phyloP scores from a whole-genome alignment of 2,888 invertebrate genomes.

The Microctonus hyperodae region DNA sequence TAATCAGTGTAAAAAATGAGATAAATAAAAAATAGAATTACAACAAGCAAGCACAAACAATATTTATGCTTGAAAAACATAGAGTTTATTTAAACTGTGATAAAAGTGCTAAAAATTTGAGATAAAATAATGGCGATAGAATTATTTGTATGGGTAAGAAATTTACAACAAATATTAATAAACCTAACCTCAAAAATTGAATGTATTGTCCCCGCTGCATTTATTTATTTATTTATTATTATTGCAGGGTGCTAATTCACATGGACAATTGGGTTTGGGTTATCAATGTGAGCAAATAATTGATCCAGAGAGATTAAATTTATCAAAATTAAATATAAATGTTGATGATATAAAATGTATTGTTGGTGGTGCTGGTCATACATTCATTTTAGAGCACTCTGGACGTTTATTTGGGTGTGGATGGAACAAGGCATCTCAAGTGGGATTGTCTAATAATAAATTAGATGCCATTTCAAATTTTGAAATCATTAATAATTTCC shows the following conservation, averaged over 20 bases:
- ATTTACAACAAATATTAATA: not conserved
- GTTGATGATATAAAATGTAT: conserved; percentile 69
- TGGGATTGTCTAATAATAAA: conserved; percentile 65
- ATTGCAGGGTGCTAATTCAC: conserved; percentile 81
- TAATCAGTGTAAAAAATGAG: too few species aligned
- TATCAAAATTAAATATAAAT: conserved; percentile 54
- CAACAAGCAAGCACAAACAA: not conserved
- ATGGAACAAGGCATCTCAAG: conserved; percentile 79
- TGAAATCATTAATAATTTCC: conserved; percentile 39
- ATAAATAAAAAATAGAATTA: conserved; percentile 66
- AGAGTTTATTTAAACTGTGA: not conserved
- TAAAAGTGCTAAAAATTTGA: not conserved
- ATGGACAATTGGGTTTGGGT: conserved; percentile 80
- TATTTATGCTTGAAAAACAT: too few species aligned
- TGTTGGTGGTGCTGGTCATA: conserved; percentile 81
- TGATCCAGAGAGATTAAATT: conserved; percentile 65
- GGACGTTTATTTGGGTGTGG: conserved; percentile 81
- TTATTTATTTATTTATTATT: not conserved
- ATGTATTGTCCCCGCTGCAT: not conserved
- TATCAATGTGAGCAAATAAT: conserved; percentile 72
- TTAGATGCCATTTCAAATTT: conserved; percentile 62
- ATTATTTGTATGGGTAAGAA: not conserved
- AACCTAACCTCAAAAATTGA: too few species aligned
- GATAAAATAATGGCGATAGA: not conserved
- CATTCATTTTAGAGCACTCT: conserved; percentile 71